Conservation (phyloP, 2,797 vertebrate genomes). For the Emys orbicularis region DNA sequence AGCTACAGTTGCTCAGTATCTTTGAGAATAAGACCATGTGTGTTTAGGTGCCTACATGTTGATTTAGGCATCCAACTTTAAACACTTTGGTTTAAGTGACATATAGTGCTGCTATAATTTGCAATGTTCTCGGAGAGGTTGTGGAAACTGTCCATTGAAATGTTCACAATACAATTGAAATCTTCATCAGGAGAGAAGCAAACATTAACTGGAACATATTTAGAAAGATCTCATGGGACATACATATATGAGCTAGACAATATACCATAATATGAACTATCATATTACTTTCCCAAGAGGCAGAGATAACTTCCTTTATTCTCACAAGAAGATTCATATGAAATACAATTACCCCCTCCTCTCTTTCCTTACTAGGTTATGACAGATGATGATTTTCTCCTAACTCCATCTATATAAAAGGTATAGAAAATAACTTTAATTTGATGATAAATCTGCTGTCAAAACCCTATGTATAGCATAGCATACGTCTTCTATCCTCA, state of each 20-base stretch:
- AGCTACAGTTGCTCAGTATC: background rate
- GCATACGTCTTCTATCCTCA: background rate
- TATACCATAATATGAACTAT: background rate
- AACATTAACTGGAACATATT: background rate
- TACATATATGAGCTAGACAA: background rate
- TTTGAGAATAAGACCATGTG: background rate
- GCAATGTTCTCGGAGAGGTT: background rate
- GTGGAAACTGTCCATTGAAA: background rate
- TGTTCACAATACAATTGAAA: background rate
- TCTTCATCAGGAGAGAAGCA: background rate
- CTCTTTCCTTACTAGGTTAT: background rate
- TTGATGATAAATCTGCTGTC: constrained; percentile 3
- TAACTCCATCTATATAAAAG: background rate
- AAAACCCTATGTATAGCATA: background rate
- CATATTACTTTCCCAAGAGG: background rate
- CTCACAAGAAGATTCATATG: background rate
- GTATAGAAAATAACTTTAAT: constrained; percentile 13
- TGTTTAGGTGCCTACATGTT: background rate
- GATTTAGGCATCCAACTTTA: background rate
- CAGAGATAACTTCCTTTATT: constrained; percentile 10
- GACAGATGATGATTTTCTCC: constrained; percentile 4
- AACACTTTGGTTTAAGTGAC: background rate
- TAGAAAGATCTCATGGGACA: background rate
- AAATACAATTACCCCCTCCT: background rate
- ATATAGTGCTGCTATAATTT: background rate